Evolutionary conservation across 2,888 invertebrate species (phyloP).

Genomic region (Papilio gigon): DNA sequence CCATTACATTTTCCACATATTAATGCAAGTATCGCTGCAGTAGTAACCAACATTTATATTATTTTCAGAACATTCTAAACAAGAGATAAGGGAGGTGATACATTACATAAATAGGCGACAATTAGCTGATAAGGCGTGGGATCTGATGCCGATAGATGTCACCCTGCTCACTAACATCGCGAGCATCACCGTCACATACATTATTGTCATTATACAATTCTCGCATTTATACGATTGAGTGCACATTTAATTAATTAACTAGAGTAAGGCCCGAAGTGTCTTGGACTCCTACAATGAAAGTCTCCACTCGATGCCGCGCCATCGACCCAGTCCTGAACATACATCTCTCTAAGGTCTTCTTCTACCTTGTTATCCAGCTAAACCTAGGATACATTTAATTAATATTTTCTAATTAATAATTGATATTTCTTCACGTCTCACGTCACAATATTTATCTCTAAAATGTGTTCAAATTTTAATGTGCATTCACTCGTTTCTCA

Average conservation of each 20-base stretch:
- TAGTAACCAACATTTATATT: no score
- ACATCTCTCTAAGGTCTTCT: no score
- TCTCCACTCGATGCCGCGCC: no score
- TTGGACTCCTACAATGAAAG: no score
- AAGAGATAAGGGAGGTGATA: conserved; percentile 6
- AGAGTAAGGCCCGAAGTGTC: no score
- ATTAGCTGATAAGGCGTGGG: conserved; percentile 23
- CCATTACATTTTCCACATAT: no score
- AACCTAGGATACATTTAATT: no score
- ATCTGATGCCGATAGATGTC: conserved; percentile 9
- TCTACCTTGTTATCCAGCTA: no score
- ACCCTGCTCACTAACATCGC: background rate
- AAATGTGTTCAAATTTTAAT: background rate
- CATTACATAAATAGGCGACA: conserved; percentile 17
- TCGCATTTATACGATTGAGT: conserved; percentile 17
- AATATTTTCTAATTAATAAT: no score
- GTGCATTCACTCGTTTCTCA: background rate
- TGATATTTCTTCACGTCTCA: background rate
- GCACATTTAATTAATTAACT: background rate
- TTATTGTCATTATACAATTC: conserved; percentile 22
- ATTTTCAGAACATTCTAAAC: conserved; percentile 9
- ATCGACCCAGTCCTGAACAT: no score
- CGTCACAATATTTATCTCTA: background rate
- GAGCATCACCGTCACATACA: conserved; percentile 3
- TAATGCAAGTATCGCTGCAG: no score